A percentile compares a stretch with the other conserved stretches of the same genome.
Conservation (phyloP, 2,888 invertebrate species). For the Listrodromus nycthemerus region DNA sequence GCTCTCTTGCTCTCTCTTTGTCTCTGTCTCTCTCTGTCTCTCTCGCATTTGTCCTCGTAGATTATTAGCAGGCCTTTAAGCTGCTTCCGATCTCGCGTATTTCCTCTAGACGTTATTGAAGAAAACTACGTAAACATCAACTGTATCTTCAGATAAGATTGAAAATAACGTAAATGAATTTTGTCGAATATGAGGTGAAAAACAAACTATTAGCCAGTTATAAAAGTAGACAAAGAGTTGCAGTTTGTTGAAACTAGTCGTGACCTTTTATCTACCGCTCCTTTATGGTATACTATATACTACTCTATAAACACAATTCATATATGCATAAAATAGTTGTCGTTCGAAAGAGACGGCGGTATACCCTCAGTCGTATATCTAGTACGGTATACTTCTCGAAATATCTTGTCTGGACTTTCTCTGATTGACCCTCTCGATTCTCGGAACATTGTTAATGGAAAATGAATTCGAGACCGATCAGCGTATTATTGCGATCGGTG, state of each 20-base stretch:
- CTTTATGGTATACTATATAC: constrained; percentile 37
- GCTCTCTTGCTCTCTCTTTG: not conserved
- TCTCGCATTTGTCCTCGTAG: constrained; percentile 56
- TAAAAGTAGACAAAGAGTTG: constrained; percentile 47
- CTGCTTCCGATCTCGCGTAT: constrained; percentile 59
- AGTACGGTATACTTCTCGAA: too few species aligned
- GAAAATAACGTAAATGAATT: constrained; percentile 23
- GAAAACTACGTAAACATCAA: constrained; percentile 52
- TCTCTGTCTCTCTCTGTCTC: not conserved
- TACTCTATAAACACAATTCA: constrained; percentile 49
- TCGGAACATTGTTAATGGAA: constrained; percentile 35
- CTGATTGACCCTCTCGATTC: constrained; percentile 30
- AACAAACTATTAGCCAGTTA: constrained; percentile 54
- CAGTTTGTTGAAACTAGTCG: constrained; percentile 50
- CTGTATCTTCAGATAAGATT: constrained; percentile 39
- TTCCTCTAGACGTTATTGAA: constrained; percentile 53
- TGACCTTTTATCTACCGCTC: constrained; percentile 50
- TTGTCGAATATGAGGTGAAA: constrained; percentile 34
- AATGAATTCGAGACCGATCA: constrained; percentile 32
- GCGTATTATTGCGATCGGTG: constrained; percentile 25
- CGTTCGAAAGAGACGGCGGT: constrained; percentile 19
- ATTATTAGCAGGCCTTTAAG: constrained; percentile 47
- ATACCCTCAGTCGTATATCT: constrained; percentile 33
- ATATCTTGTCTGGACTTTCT: constrained; percentile 57
- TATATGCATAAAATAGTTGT: constrained; percentile 30